These are phyloP conservation scores for Phoenicopterus ruber DNA, from an alignment of 2,113 vertebrate species.

Conservation along the genomic window DNA sequence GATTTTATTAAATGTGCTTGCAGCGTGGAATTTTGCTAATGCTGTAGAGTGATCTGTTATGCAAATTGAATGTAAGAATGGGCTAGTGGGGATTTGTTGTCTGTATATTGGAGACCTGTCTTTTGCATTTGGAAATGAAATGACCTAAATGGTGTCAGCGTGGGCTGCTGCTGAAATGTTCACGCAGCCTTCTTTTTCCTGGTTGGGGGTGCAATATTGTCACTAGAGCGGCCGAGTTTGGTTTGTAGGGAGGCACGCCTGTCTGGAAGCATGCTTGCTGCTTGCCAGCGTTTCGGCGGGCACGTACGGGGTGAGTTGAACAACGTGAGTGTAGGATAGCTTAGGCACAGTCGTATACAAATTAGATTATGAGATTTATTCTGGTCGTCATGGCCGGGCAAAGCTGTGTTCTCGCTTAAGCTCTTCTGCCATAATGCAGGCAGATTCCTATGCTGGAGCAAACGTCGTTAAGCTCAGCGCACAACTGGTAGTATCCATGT, in stretches of 20 bases:
- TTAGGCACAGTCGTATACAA: background rate
- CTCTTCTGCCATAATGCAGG: background rate
- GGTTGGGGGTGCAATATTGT: background rate
- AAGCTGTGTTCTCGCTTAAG: background rate
- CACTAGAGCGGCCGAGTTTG: background rate
- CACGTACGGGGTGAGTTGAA: background rate
- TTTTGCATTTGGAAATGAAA: background rate
- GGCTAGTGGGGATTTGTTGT: conserved; percentile 26
- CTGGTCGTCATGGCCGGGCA: background rate
- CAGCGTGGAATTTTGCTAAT: conserved; percentile 16
- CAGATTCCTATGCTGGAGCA: background rate
- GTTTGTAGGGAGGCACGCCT: background rate
- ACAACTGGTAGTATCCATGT: accelerated
- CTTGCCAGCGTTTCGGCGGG: background rate
- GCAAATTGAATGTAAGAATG: conserved; percentile 19
- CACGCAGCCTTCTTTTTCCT: background rate
- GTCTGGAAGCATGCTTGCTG: background rate
- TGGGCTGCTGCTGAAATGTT: background rate
- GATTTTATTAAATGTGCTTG: conserved; percentile 46
- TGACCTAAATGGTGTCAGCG: accelerated
- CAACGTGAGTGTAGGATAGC: background rate
- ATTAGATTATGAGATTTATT: background rate
- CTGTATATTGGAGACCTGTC: background rate
- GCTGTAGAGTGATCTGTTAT: conserved; percentile 16
- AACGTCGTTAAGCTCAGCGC: background rate